Conservation (phyloP, 2,797 vertebrate species). For the Cyprinodon diabolis region DNA sequence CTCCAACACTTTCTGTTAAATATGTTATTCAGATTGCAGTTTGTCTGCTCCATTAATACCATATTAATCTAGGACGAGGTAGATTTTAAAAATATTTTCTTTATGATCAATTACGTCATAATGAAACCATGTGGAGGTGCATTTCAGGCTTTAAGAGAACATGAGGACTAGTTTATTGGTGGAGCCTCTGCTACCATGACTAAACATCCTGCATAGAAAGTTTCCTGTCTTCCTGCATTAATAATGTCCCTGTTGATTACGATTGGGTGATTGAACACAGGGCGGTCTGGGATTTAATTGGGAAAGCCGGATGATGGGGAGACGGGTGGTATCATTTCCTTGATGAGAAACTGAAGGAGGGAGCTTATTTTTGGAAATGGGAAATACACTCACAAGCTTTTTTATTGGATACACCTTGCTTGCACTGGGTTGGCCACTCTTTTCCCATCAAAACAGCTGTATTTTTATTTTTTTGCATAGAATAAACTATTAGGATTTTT, state of each 20-base stretch:
- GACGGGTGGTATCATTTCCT: constrained; percentile 14
- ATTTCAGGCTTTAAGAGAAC: not conserved
- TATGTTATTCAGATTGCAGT: not conserved
- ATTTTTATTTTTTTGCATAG: too few species aligned
- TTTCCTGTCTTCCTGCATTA: constrained; percentile 30
- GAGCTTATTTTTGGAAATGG: constrained; percentile 2
- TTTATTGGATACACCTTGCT: not conserved
- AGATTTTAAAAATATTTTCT: not conserved
- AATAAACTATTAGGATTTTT: too few species aligned
- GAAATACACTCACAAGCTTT: not conserved
- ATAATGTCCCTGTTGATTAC: constrained; percentile 35
- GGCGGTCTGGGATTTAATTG: constrained; percentile 1
- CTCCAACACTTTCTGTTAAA: not conserved
- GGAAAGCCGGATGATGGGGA: constrained; percentile 28
- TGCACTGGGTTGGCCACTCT: not conserved
- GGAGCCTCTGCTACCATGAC: constrained; percentile 31
- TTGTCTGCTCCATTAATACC: not conserved
- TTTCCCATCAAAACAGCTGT: not conserved
- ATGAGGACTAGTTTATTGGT: constrained; percentile 9
- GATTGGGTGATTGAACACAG: constrained; percentile 13
- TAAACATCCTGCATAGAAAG: constrained; percentile 45
- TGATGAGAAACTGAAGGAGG: constrained; percentile 29
- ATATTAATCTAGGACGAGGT: not conserved
- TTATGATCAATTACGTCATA: not conserved
- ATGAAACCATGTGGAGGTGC: not conserved